Evolutionary conservation across 2,113 vertebrate genomes (phyloP).

Genomic region (Motacilla alba): DNA sequence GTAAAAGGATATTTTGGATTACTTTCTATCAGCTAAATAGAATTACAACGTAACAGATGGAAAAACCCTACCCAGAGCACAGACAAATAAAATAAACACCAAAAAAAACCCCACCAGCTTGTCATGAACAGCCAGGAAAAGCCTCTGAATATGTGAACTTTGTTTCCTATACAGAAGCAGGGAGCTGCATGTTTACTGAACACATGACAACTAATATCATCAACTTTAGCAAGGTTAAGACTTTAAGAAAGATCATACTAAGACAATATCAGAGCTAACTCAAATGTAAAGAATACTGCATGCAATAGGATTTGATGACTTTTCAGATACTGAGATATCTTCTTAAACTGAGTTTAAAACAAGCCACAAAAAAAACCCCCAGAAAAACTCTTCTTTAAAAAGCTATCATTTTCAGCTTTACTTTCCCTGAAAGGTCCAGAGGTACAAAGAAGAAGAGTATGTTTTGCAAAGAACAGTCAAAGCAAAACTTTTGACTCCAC

Average conservation of each 20-base stretch:
- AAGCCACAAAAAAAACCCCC: not conserved
- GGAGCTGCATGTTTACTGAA: not conserved
- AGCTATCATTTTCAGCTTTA: not conserved
- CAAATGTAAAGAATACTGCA: not conserved
- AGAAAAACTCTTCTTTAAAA: not conserved
- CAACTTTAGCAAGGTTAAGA: not conserved
- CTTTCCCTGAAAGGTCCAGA: not conserved
- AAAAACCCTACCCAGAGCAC: not conserved
- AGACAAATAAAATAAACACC: not conserved
- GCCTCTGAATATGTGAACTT: not conserved
- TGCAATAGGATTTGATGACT: not conserved
- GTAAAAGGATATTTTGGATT: not conserved
- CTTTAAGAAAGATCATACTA: not conserved
- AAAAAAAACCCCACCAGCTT: not conserved
- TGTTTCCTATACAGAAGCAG: not conserved
- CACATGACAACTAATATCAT: not conserved
- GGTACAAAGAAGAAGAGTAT: not conserved
- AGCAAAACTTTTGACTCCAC: not conserved
- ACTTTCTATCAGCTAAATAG: not conserved
- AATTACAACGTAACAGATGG: not conserved
- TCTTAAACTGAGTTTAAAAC: not conserved
- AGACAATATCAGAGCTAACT: not conserved
- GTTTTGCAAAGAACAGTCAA: not conserved
- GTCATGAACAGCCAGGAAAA: not conserved
- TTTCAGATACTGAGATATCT: not conserved